A percentile compares a stretch with the other conserved stretches of the same genome.
These are phyloP conservation scores for Chelonus insularis DNA, from an alignment of 1,140 invertebrate genomes.

Conservation along the genomic window DNA sequence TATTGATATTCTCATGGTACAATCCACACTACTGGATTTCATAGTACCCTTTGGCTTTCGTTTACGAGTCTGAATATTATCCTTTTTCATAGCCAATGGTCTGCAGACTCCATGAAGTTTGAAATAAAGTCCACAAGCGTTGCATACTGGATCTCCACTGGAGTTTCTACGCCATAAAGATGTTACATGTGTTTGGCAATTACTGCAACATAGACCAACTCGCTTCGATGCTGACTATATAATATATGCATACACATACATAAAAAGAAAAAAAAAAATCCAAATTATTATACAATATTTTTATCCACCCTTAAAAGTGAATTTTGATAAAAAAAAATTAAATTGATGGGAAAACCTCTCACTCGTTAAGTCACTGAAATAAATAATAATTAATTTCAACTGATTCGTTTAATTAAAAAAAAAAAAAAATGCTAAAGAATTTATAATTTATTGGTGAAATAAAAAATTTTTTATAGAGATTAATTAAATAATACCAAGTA, in stretches of 20 bases:
- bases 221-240: slow-evolving; percentile 67
- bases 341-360: too few relatives aligned
- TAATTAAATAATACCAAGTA: slow-evolving; percentile 32
- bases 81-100: slow-evolving; percentile 94
- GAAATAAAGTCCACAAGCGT: slow-evolving; percentile 92
- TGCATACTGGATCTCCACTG: slow-evolving; percentile 88
- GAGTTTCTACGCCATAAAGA: slow-evolving; percentile 89
- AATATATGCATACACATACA: too few relatives aligned
- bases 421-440: too few relatives aligned
- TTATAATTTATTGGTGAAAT: too few relatives aligned
- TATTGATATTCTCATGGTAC: slow-evolving; percentile 35
- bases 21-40: slow-evolving; percentile 47
- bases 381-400: too few relatives aligned
- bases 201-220: slow-evolving; percentile 84
- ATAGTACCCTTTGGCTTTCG: slow-evolving; percentile 80
- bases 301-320: too few relatives aligned
- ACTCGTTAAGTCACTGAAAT: too few relatives aligned
- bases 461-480: too few relatives aligned
- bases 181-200: slow-evolving; percentile 84
- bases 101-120: slow-evolving; percentile 87
- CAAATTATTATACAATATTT: too few relatives aligned
- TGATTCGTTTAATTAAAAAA: too few relatives aligned
- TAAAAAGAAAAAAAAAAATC: too few relatives aligned
- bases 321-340: too few relatives aligned
- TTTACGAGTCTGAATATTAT: slow-evolving; percentile 90